Conservation (phyloP, 2,113 vertebrate species). For the Oophaga pumilio region DNA sequence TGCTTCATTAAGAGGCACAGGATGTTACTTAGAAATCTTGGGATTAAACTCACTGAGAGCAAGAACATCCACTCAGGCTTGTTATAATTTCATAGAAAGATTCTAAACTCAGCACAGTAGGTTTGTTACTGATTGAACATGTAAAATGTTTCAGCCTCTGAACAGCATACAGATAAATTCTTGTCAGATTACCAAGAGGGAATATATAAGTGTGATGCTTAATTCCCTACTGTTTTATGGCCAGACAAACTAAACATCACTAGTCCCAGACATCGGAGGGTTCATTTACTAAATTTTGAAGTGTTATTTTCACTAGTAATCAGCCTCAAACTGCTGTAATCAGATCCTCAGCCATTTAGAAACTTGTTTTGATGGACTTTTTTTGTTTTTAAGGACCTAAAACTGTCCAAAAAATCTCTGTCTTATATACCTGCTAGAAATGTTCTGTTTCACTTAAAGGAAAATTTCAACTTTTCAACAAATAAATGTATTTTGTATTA, state of each 20-base stretch:
- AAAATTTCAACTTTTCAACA: too few species aligned
- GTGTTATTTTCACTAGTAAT: neutral
- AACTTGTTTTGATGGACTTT: neutral
- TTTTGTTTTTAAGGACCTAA: neutral
- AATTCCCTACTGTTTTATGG: slow-evolving; percentile 18
- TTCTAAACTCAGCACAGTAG: slow-evolving; percentile 4
- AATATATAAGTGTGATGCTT: slow-evolving; percentile 7
- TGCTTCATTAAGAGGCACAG: slow-evolving; percentile 46
- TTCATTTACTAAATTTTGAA: slow-evolving; percentile 9
- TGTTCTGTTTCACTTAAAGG: too few species aligned
- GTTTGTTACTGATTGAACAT: slow-evolving; percentile 25
- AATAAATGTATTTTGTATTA: too few species aligned
- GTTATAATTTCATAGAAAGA: slow-evolving; percentile 33
- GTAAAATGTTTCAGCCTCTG: neutral
- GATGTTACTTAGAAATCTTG: slow-evolving; percentile 40
- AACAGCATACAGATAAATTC: slow-evolving; percentile 16
- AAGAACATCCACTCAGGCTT: slow-evolving; percentile 1
- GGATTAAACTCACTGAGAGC: slow-evolving; percentile 24
- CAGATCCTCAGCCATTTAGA: neutral
- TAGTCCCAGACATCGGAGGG: neutral
- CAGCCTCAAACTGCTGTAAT: neutral
- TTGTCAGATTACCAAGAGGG: slow-evolving; percentile 12
- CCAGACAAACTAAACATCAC: slow-evolving; percentile 7
- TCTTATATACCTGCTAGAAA: too few species aligned
- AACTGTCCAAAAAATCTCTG: neutral